These are phyloP conservation scores for Cryptophagus acutangulus DNA, from an alignment of 2,888 invertebrate genomes.

Conservation along the genomic window DNA sequence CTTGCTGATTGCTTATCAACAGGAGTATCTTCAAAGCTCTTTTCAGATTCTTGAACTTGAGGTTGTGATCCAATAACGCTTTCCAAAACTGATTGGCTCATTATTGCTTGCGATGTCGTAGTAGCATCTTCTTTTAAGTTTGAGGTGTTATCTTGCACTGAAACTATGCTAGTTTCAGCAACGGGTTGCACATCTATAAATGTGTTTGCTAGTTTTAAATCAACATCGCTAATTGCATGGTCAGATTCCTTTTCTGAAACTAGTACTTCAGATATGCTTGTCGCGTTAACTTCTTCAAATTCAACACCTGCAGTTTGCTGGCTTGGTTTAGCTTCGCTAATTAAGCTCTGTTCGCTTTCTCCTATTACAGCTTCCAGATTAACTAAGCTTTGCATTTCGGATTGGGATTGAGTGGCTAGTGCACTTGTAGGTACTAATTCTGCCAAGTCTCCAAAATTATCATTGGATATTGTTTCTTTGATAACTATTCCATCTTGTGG, in stretches of 20 bases:
- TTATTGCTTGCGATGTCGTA: conserved; percentile 44
- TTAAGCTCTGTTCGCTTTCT: conserved; percentile 55
- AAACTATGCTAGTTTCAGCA: conserved; percentile 47
- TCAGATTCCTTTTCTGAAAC: conserved; percentile 50
- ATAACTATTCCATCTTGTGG: conserved; percentile 52
- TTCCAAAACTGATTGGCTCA: conserved; percentile 49
- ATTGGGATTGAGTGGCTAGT: conserved; percentile 52
- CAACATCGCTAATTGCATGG: conserved; percentile 35
- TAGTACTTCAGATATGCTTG: conserved; percentile 48
- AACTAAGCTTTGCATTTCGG: conserved; percentile 53
- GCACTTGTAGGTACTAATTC: conserved; percentile 44
- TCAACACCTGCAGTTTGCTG: conserved; percentile 47
- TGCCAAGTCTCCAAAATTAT: conserved; percentile 51
- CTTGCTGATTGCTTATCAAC: conserved; percentile 46
- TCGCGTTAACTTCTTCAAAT: conserved; percentile 47
- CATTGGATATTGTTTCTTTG: conserved; percentile 53
- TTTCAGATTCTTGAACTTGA: conserved; percentile 44
- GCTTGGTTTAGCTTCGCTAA: conserved; percentile 48
- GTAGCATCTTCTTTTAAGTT: conserved; percentile 35
- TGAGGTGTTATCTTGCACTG: conserved; percentile 38
- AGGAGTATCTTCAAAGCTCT: conserved; percentile 43
- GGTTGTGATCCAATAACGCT: conserved; percentile 47
- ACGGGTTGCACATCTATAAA: conserved; percentile 43
- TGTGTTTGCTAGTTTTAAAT: conserved; percentile 42
- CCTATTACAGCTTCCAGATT: conserved; percentile 52